Percentiles rank a stretch among this genome's conserved stretches.
Evolutionary conservation across 2,797 vertebrate genomes (phyloP).

Genomic region (Heteromormyrus szaboi): DNA sequence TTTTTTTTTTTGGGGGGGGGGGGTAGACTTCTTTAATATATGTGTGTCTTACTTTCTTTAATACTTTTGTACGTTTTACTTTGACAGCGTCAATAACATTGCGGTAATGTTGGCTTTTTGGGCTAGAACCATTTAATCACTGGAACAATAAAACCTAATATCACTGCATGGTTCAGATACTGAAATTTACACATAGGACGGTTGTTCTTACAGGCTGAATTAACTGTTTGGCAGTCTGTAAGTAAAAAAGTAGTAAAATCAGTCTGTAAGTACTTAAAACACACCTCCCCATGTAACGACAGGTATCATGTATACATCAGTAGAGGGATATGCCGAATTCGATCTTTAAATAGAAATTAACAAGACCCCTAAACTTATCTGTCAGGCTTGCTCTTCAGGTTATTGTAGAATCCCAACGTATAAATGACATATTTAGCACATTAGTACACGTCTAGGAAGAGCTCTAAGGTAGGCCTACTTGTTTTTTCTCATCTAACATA

Average conservation of each 20-base stretch:
- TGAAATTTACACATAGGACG: not conserved
- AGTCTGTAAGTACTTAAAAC: not conserved
- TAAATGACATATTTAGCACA: conserved; percentile 9
- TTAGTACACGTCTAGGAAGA: conserved; percentile 18
- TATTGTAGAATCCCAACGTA: not conserved
- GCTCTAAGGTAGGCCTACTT: not conserved
- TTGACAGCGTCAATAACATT: not conserved
- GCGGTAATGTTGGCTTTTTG: not conserved
- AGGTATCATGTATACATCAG: not conserved
- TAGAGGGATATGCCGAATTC: not conserved
- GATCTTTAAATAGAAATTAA: not conserved
- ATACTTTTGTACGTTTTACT: not conserved
- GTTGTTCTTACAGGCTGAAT: not conserved
- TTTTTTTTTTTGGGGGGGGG: not conserved
- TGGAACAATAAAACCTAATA: not conserved
- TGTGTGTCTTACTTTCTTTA: not conserved
- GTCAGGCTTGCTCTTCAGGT: conserved; percentile 33
- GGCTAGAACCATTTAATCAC: not conserved
- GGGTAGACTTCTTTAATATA: not conserved
- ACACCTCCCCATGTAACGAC: not conserved
- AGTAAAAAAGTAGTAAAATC: not conserved
- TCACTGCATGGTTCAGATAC: not conserved
- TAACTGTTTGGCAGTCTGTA: not conserved
- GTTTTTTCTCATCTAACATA: not conserved
- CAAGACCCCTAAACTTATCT: conserved; percentile 30